Percentiles rank a stretch among this genome's conserved stretches.
These are phyloP conservation scores for Hapalemur alaotrensis DNA, from an alignment of 2,797 vertebrate genomes.

Conservation along the genomic window DNA sequence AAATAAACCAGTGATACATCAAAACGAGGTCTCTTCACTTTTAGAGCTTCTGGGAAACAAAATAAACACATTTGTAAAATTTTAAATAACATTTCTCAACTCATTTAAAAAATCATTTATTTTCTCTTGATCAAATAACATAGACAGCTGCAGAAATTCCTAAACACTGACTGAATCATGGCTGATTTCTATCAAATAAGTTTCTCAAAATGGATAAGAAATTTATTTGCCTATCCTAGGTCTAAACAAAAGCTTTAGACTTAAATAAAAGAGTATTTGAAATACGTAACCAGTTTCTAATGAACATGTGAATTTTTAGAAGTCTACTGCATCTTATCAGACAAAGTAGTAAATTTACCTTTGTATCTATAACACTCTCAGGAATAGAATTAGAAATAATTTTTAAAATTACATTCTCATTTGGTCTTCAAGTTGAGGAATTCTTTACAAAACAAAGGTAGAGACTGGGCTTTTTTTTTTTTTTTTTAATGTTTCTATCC, in stretches of 20 bases:
- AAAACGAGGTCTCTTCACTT: conserved; percentile 81
- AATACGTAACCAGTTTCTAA: not conserved
- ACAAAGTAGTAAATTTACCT: not conserved
- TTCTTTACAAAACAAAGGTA: conserved; percentile 9
- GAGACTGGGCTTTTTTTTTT: not conserved
- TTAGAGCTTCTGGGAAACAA: conserved; percentile 77
- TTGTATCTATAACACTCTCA: not conserved
- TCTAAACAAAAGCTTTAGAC: not conserved
- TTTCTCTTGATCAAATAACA: not conserved
- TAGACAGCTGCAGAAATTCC: not conserved
- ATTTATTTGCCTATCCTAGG: not conserved
- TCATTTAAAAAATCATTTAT: not conserved
- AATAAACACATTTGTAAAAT: conserved; percentile 15
- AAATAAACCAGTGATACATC: conserved; percentile 89
- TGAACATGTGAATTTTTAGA: not conserved
- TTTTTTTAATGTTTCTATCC: not conserved
- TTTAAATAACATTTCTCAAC: not conserved
- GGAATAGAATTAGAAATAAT: not conserved
- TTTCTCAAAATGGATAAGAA: not conserved
- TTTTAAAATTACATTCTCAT: not conserved
- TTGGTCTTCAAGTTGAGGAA: not conserved
- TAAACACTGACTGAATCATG: not conserved
- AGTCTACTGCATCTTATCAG: not conserved
- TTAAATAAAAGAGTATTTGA: not conserved
- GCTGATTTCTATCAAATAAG: not conserved